These are phyloP conservation scores for Meteorus cinctellus DNA, from an alignment of 2,888 invertebrate genomes.

Conservation along the genomic window DNA sequence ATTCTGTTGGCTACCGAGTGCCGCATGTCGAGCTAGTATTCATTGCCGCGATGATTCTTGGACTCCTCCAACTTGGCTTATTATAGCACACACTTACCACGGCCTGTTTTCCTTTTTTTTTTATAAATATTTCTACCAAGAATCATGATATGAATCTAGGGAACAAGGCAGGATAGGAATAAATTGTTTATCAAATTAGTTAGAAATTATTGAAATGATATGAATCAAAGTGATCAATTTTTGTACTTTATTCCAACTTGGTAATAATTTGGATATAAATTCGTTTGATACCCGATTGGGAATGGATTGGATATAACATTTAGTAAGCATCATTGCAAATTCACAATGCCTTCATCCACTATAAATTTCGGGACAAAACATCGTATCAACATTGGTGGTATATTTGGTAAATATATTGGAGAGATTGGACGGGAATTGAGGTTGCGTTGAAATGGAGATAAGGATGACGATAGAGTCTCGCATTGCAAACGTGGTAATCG, in stretches of 20 bases:
- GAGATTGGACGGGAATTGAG: background rate
- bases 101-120: constrained; percentile 18
- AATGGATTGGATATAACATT: no score
- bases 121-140: background rate
- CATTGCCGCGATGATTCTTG: constrained; percentile 21
- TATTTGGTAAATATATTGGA: constrained; percentile 8
- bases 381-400: background rate
- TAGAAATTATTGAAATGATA: no score
- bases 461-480: background rate
- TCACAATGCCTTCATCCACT: no score
- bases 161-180: no score
- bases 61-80: constrained; percentile 41
- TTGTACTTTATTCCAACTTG: no score
- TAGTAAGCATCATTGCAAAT: no score
- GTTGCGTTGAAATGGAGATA: background rate
- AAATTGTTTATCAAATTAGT: no score
- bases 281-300: no score
- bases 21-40: constrained; percentile 21
- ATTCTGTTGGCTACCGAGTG: constrained; percentile 1
- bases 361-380: background rate
- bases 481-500: constrained; percentile 7
- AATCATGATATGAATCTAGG: background rate
- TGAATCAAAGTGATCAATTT: no score
- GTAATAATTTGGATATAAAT: no score
- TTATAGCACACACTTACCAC: constrained; percentile 40